Evolutionary conservation across 2,888 invertebrate species (phyloP).

Genomic region (Sericinus montela): DNA sequence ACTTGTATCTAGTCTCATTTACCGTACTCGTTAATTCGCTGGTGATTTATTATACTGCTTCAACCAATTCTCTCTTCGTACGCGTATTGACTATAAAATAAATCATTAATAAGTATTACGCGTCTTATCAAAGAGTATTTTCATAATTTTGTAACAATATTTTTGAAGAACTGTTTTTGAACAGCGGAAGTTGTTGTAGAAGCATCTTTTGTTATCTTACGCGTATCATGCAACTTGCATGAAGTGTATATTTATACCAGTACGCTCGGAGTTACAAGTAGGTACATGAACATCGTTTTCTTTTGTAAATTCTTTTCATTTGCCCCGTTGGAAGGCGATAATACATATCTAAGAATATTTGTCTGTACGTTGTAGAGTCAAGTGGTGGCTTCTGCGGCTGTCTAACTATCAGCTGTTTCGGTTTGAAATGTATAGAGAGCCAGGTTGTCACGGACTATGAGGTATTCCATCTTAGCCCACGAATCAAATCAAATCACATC

Average conservation of each 20-base stretch:
- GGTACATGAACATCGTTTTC: too few species aligned
- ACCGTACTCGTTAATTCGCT: conserved; percentile 31
- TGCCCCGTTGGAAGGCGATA: too few species aligned
- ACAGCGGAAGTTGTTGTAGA: conserved; percentile 1
- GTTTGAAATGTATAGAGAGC: too few species aligned
- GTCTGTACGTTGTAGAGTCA: too few species aligned
- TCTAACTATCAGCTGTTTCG: too few species aligned
- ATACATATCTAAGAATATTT: too few species aligned
- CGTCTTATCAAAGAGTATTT: conserved; percentile 11
- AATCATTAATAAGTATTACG: not conserved
- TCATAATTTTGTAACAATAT: conserved; percentile 11
- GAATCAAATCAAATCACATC: too few species aligned
- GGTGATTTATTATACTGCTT: conserved; percentile 35
- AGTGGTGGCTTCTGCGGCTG: too few species aligned
- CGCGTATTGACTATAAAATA: not conserved
- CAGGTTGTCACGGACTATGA: too few species aligned
- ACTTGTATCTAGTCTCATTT: conserved; percentile 32
- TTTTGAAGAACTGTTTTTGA: conserved; percentile 1
- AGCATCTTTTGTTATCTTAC: not conserved
- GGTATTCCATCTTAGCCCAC: too few species aligned
- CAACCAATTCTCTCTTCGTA: not conserved
- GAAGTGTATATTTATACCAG: not conserved
- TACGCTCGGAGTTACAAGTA: not conserved
- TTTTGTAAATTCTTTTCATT: too few species aligned
- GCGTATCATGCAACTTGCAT: too few species aligned